Conservation (phyloP, 2,888 invertebrate species). For the Pachydiplax longipennis region DNA sequence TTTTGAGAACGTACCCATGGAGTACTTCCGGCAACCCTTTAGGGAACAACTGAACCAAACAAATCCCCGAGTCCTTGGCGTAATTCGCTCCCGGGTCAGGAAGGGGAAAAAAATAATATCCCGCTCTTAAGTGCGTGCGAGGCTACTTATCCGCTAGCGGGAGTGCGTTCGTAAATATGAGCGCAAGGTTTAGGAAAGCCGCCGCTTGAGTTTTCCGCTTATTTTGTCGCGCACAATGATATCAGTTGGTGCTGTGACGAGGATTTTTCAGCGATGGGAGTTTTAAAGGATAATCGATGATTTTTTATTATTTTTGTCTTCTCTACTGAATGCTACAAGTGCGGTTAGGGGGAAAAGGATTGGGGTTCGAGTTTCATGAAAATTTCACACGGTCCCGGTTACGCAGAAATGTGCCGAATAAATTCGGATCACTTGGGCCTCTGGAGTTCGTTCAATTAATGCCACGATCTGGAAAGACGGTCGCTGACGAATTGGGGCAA, state of each 20-base stretch:
- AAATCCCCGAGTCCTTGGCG: conserved; percentile 17
- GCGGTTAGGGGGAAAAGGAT: neutral
- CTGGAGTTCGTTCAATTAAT: too few species aligned
- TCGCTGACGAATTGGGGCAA: too few species aligned
- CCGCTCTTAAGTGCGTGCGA: conserved; percentile 24
- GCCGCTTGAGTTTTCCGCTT: conserved; percentile 20
- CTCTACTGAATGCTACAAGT: conserved; percentile 9
- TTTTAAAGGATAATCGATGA: neutral
- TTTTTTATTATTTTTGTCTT: neutral
- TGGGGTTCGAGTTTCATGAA: too few species aligned
- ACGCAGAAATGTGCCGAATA: too few species aligned
- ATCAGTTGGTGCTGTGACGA: neutral
- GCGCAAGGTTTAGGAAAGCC: neutral
- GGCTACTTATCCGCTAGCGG: conserved; percentile 23
- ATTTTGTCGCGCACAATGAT: conserved; percentile 8
- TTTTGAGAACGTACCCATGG: conserved; percentile 31
- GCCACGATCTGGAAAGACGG: too few species aligned
- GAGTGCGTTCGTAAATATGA: conserved; percentile 41
- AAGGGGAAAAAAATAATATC: conserved; percentile 11
- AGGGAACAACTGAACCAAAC: conserved; percentile 43
- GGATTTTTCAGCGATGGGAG: neutral
- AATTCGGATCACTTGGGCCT: too few species aligned
- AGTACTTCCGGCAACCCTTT: conserved; percentile 44
- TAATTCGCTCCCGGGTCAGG: conserved; percentile 28
- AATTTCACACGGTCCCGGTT: too few species aligned